Conservation (phyloP, 2,797 vertebrate species). For the Stomatorhinus walkeri region DNA sequence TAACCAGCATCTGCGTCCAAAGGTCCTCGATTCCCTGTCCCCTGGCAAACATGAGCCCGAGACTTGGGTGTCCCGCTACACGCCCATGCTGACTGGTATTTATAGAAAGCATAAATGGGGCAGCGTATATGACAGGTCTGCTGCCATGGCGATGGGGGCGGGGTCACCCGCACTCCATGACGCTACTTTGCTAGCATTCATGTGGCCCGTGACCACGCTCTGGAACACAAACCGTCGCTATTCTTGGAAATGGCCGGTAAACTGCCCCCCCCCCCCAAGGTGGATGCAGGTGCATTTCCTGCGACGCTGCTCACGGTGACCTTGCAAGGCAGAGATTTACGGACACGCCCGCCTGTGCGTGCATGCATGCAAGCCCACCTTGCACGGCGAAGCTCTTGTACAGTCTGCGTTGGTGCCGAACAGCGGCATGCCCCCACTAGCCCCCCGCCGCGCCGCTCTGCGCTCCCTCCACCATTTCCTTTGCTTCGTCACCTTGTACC, state of each 20-base stretch:
- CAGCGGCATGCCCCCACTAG: slow-evolving; percentile 48
- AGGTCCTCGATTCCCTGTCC: not conserved
- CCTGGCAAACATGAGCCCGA: not conserved
- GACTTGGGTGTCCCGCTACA: not conserved
- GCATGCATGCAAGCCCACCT: slow-evolving; percentile 48
- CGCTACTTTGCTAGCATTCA: not conserved
- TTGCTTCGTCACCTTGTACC: not conserved
- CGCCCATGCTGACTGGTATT: not conserved
- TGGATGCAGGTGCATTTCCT: not conserved
- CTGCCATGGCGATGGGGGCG: not conserved
- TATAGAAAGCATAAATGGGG: not conserved
- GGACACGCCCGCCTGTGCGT: not conserved
- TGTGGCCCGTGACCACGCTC: not conserved
- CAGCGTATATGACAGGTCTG: not conserved
- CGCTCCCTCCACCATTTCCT: slow-evolving; percentile 15
- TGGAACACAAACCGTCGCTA: not conserved
- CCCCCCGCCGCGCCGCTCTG: not conserved
- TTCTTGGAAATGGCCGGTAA: not conserved
- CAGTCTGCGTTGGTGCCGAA: slow-evolving; percentile 47
- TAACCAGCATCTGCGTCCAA: not conserved
- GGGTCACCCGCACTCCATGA: not conserved
- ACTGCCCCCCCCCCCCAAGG: not conserved
- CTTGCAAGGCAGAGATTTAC: not conserved
- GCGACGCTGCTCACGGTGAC: not conserved
- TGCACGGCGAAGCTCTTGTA: slow-evolving; percentile 50